Base-by-base conservation (phyloP, 1,140 invertebrate species). In the Triops longicaudatus region DNA sequence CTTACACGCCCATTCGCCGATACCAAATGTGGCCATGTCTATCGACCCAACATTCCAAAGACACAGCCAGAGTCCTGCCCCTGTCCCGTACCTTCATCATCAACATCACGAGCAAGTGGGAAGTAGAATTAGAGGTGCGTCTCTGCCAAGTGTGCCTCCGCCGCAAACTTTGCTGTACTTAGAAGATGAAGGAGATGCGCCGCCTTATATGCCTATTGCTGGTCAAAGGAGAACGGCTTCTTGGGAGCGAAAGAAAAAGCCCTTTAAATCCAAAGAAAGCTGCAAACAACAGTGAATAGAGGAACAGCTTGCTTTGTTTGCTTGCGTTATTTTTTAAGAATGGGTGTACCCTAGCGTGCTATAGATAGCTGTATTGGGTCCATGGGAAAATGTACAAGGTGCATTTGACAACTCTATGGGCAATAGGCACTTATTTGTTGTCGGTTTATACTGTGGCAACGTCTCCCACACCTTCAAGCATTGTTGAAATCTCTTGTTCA, bases 181-280 rank as follows among this genome's bases (percentile, higher is more conserved):
- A 9, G 50, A 63, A 63, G 50, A 63, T 22, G 50, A 63, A 63
- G 50, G 50, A 63, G 50, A 63, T 63, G 50, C 50, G 17, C 50
- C 50, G 50, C 50, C 50, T 63, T 63, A 63, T 63, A 63, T 63
- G 50, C 50, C 50, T 22, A 63, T 63, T 63, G 50, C 50, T 63
- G 50, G 50, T n/a, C 50, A 63, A 17, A 63, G 50, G 22, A 63
- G 50, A 63, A 63, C 50, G n/a, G 14, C 50, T 63, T 63, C 50
- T 14, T 63, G 50, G 50, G 50, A 63, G n/a, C 50, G 50, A 17
- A 63, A 63, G 50, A 63, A 63, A 63, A 63, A 63, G 50, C 6
- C 50, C 5, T 63, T 63, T 17, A 63, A 63, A 63, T 63, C 50
- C 50, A 63, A 63, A 63, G 50, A 63, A 63, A 63, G 50, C 17